Base-by-base conservation (phyloP, 2,113 vertebrate genomes). In the Protomyctophum bolini region DNA sequence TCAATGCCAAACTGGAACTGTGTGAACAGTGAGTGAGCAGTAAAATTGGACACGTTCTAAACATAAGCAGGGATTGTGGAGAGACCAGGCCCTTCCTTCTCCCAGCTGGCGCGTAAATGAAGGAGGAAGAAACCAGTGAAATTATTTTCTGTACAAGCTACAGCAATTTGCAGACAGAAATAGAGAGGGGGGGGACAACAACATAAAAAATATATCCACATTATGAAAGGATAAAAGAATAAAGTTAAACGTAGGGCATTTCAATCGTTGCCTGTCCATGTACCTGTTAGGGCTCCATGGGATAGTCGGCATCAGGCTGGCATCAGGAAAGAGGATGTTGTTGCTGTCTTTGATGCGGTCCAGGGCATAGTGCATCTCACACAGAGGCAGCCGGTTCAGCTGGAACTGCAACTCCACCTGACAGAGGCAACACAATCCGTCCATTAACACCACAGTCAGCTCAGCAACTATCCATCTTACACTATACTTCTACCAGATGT, bases 321-420 rank as follows among this genome's bases (percentile, higher is more conserved):
- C 81, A 83, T 98, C 96, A 82, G 98, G 98, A 87, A 99, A 99
- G 75, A 99, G 95, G 88, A 99, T 95, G 76, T 87, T 84, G 66
- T 95, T 98, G n/a, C n/a, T n/a, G 82, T 99, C 97, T 90, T 95
- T 96, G 89, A 98, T 94, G 84, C 98, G 96, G 91, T 99, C 98
- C 92, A 99, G 88, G 64, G 98, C 97, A 71, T 97, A 98, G 89
- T 99, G 98, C 98, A 99, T 99, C 92, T 99, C 98, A 92, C 98
- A 99, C 88, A 99, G 95, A 62, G 98, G 98, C 85, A 95, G 93
- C 72, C 98, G 93, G 91, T 99, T 99, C 86, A 99, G 83, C 76
- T 99, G 98, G 90, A 99, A 99, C 92, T 99, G 98, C 79, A 99
- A 96, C 91, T 99, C 98, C 90, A 98, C 97, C 98, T 99, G 90